phyloP scores from a whole-genome alignment of 1,140 invertebrate species.

The Ceratosolen fusciceps region DNA sequence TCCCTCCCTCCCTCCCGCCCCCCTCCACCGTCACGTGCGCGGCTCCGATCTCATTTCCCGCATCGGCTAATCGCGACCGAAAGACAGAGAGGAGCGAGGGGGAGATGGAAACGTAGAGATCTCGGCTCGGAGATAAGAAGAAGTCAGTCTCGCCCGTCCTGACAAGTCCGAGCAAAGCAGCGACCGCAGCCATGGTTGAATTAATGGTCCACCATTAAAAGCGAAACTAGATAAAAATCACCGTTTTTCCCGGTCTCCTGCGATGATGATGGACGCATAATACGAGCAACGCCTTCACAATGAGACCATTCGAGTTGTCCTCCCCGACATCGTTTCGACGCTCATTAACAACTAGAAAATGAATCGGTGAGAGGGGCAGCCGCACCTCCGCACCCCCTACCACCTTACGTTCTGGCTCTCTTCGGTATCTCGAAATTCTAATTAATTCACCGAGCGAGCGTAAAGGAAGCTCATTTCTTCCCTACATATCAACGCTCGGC shows the following conservation, averaged over 20 bases:
- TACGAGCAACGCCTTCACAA: constrained; percentile 26
- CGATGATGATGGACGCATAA: constrained; percentile 33
- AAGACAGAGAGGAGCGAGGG: no score
- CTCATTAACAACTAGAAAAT: constrained; percentile 24
- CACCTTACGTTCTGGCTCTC: background rate
- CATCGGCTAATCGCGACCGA: background rate
- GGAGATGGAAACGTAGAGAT: no score
- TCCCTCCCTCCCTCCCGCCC: background rate
- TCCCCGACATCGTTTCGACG: background rate
- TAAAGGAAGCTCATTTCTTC: background rate
- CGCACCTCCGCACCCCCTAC: background rate
- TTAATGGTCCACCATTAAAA: no score
- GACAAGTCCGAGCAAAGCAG: background rate
- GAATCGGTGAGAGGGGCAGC: no score
- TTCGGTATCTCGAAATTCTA: background rate
- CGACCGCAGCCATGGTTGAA: no score
- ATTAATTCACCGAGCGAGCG: background rate
- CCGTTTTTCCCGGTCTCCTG: background rate
- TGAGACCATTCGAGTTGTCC: constrained; percentile 19
- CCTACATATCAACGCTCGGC: background rate
- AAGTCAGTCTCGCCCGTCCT: background rate
- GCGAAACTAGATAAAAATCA: constrained; percentile 23
- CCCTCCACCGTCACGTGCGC: no score
- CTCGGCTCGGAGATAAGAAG: background rate
- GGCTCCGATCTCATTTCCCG: background rate